These are phyloP conservation scores for Nymphalis polychloros DNA, from an alignment of 2,888 invertebrate genomes.

Conservation along the genomic window DNA sequence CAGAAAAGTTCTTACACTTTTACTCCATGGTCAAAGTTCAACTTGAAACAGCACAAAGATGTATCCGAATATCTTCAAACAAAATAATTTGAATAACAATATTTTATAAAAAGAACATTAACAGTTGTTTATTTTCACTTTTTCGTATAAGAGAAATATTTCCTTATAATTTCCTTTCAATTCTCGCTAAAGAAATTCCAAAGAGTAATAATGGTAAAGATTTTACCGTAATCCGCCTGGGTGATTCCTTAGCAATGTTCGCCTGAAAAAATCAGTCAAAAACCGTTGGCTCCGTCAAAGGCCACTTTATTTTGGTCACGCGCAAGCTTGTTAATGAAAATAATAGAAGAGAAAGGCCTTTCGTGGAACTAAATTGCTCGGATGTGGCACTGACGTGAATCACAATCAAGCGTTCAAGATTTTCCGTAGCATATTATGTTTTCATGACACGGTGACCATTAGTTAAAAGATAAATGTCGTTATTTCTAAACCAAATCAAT, in stretches of 20 bases:
- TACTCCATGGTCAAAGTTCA: too few species aligned
- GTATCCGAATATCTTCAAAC: too few species aligned
- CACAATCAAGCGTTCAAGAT: constrained; percentile 30
- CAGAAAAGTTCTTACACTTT: too few species aligned
- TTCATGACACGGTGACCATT: constrained; percentile 17
- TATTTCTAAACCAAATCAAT: not conserved
- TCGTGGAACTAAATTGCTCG: constrained; percentile 52
- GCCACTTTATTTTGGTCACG: constrained; percentile 72
- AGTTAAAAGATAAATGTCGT: not conserved
- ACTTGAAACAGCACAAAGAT: too few species aligned
- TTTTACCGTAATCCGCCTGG: constrained; percentile 39
- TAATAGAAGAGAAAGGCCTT: constrained; percentile 64
- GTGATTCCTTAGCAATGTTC: constrained; percentile 52
- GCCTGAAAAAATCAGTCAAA: constrained; percentile 48
- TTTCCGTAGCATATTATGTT: constrained; percentile 16
- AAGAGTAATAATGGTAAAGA: constrained; percentile 35
- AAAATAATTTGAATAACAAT: not conserved
- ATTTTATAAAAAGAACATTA: not conserved
- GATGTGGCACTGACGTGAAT: constrained; percentile 47
- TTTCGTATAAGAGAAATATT: constrained; percentile 24
- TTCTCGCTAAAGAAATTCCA: constrained; percentile 30
- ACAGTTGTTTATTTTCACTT: constrained; percentile 14
- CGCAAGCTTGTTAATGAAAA: constrained; percentile 68
- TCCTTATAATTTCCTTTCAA: constrained; percentile 26
- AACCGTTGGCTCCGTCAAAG: constrained; percentile 53